phyloP scores from a whole-genome alignment of 1,140 invertebrate genomes.

The Conus ventricosus region DNA sequence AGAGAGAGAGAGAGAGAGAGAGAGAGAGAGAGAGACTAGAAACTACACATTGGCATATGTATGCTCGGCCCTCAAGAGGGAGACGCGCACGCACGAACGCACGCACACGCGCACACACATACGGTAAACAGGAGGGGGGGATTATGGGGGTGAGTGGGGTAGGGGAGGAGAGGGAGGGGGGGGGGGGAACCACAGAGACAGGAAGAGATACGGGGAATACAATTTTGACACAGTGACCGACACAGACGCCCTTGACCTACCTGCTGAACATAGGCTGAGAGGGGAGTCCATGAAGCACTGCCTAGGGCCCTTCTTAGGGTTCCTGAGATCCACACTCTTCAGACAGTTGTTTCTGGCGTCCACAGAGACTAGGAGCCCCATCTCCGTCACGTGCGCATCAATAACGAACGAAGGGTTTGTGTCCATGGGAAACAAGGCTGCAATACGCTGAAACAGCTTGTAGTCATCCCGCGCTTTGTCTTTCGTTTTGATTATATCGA shows the following conservation, averaged over 20 bases:
- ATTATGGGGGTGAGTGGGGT: too few relatives aligned
- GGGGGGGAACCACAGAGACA: neutral
- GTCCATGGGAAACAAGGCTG: conserved; percentile 16
- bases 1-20: too few relatives aligned
- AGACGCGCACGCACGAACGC: neutral
- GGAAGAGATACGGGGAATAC: neutral
- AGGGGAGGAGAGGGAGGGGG: too few relatives aligned
- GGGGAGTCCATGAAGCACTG: neutral
- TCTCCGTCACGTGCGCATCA: conserved; percentile 26
- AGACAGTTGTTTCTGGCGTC: conserved; percentile 4
- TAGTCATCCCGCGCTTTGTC: neutral
- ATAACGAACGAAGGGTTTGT: neutral
- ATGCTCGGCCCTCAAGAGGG: too few relatives aligned
- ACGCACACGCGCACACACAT: neutral
- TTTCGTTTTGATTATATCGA: too few relatives aligned
- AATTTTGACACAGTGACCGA: neutral
- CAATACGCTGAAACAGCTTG: conserved; percentile 10
- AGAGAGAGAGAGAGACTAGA: too few relatives aligned
- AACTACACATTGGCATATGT: too few relatives aligned
- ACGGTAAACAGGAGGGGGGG: too few relatives aligned
- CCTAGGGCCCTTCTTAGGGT: neutral
- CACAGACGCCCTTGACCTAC: too few relatives aligned
- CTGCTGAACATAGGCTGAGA: neutral
- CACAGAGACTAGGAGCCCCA: neutral
- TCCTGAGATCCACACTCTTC: neutral